phyloP scores from a whole-genome alignment of 35 echinoderm and acorn worm genomes.

The Apostichopus japonicus region DNA sequence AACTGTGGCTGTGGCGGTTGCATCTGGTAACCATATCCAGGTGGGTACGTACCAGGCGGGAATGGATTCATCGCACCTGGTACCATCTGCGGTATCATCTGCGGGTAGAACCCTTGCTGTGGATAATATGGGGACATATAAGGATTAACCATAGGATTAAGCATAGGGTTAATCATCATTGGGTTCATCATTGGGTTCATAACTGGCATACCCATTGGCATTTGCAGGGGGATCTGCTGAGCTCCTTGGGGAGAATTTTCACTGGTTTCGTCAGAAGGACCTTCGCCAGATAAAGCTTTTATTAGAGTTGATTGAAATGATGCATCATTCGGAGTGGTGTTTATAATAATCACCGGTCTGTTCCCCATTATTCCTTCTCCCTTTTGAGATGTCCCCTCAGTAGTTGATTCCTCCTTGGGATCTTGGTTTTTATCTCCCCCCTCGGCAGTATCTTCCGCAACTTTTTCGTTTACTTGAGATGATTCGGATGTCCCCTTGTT shows the following conservation, averaged over 20 bases:
- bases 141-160: constrained; percentile 33
- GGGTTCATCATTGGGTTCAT: constrained; percentile 30
- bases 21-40: neutral
- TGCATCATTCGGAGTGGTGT: neutral
- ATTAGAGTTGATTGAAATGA: neutral
- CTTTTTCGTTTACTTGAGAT: neutral
- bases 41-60: neutral
- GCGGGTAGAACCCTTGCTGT: neutral
- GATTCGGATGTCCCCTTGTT: neutral
- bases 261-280: neutral
- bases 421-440: neutral
- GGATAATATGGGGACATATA: constrained; percentile 6
- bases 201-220: constrained; percentile 33
- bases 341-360: constrained; percentile 42
- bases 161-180: constrained; percentile 38
- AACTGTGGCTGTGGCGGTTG: neutral
- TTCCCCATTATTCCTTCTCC: neutral
- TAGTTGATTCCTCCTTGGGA: neutral
- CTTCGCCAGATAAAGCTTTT: neutral
- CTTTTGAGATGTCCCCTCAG: neutral
- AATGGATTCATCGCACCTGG: too few relatives aligned
- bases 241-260: neutral
- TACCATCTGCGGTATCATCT: constrained; percentile 2
- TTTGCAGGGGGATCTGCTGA: constrained; percentile 8
- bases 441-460: neutral